Conservation (phyloP, 2,888 invertebrate species). For the Peribatodes rhomboidaria region DNA sequence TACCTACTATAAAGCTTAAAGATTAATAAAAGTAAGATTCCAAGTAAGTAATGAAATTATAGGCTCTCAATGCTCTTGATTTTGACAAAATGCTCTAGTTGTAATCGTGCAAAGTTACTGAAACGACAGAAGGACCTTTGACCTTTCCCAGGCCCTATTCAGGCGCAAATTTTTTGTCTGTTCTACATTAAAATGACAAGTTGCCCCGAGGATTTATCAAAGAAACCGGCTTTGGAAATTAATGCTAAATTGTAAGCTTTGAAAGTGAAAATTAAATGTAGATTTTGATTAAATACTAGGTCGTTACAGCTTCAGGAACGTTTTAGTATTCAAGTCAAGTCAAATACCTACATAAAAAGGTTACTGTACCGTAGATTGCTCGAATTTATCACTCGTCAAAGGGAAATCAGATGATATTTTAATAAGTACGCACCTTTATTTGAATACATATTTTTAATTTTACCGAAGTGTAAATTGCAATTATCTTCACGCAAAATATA, state of each 20-base stretch:
- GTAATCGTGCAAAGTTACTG: constrained; percentile 26
- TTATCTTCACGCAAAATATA: no score
- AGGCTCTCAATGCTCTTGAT: not conserved
- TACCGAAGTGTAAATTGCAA: no score
- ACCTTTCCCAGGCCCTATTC: constrained; percentile 31
- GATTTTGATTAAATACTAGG: constrained; percentile 26
- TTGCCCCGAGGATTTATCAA: constrained; percentile 45
- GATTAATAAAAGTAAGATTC: no score
- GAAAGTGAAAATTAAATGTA: constrained; percentile 29
- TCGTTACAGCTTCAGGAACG: constrained; percentile 18
- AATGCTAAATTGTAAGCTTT: constrained; percentile 35
- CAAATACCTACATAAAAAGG: constrained; percentile 18
- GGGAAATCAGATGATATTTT: constrained; percentile 18
- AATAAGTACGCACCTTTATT: not conserved
- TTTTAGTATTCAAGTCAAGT: constrained; percentile 22
- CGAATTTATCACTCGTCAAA: constrained; percentile 19
- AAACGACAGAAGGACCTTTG: constrained; percentile 33
- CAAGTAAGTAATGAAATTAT: not conserved
- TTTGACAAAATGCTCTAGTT: constrained; percentile 32
- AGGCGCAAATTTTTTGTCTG: constrained; percentile 39
- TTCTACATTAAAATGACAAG: constrained; percentile 46
- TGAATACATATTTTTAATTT: not conserved
- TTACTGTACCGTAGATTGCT: constrained; percentile 19
- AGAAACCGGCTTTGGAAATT: constrained; percentile 36
- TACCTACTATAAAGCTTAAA: no score